Evolutionary conservation across 2,888 invertebrate species (phyloP).

Genomic region (Acheta domesticus): DNA sequence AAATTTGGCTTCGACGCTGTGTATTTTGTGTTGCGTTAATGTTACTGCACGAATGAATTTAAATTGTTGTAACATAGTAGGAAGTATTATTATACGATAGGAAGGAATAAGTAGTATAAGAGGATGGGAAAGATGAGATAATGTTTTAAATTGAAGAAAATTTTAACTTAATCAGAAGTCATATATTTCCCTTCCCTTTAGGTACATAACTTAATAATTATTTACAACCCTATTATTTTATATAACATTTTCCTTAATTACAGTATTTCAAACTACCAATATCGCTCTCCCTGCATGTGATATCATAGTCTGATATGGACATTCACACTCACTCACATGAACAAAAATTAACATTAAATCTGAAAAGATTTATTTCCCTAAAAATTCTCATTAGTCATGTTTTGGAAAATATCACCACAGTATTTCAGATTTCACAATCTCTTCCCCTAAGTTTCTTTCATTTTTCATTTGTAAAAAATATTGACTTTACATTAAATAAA

Average conservation of each 20-base stretch:
- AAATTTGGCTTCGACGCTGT: no score
- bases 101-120: no score
- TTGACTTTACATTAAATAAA: slow-evolving; percentile 26
- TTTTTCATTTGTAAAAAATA: slow-evolving; percentile 29
- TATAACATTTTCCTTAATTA: slow-evolving; percentile 9
- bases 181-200: slow-evolving; percentile 18
- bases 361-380: slow-evolving; percentile 18
- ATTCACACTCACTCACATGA: slow-evolving; percentile 10
- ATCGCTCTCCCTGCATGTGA: slow-evolving; percentile 18
- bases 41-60: no score
- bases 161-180: slow-evolving; percentile 18
- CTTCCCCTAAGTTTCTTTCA: slow-evolving; percentile 9
- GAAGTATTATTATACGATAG: no score
- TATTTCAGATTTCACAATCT: background rate
- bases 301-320: slow-evolving; percentile 3
- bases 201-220: slow-evolving; percentile 18
- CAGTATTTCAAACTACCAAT: slow-evolving; percentile 18
- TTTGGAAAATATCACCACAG: slow-evolving; percentile 10
- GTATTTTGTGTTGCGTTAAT: no score
- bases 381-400: slow-evolving; percentile 7
- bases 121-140: no score
- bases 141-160: background rate
- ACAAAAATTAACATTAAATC: slow-evolving; percentile 9
- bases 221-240: slow-evolving; percentile 18
- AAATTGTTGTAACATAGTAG: no score